These are phyloP conservation scores for Penaeus monodon DNA, from an alignment of 2,888 invertebrate species.

Conservation along the genomic window DNA sequence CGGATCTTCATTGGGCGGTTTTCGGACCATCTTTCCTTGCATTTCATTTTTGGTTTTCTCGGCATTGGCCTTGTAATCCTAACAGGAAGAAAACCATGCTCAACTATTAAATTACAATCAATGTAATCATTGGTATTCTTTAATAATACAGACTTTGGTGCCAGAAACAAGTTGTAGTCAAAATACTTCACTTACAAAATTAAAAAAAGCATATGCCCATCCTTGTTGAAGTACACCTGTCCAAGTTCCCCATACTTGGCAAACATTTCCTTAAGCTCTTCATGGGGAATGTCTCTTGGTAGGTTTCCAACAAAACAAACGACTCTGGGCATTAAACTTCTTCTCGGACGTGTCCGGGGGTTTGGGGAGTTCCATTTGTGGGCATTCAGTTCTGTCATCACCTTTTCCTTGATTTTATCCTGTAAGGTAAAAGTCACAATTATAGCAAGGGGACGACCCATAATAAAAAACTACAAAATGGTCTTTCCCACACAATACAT, in stretches of 20 bases:
- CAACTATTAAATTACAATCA: too few species aligned
- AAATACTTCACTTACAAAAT: conserved; percentile 77
- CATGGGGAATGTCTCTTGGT: conserved; percentile 87
- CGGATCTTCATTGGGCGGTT: conserved; percentile 90
- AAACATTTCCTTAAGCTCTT: conserved; percentile 89
- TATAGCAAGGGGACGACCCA: too few species aligned
- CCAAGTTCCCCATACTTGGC: conserved; percentile 89
- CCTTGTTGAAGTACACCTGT: conserved; percentile 92
- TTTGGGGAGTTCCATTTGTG: conserved; percentile 54
- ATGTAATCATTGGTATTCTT: neutral
- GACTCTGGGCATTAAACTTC: conserved; percentile 91
- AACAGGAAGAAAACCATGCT: neutral
- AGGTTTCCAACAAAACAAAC: conserved; percentile 96
- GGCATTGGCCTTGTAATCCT: conserved; percentile 93
- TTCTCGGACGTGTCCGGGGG: conserved; percentile 69
- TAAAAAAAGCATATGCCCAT: conserved; percentile 95
- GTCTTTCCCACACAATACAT: too few species aligned
- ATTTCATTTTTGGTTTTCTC: conserved; percentile 94
- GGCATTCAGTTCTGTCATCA: conserved; percentile 47
- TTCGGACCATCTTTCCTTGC: conserved; percentile 87
- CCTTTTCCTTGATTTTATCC: conserved; percentile 62
- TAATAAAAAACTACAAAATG: too few species aligned
- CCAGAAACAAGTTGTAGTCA: neutral
- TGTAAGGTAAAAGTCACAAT: conserved; percentile 3
- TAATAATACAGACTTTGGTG: neutral